Percentiles rank a stretch among this genome's conserved stretches.
phyloP scores from a whole-genome alignment of 2,888 invertebrate species.

The Brachyopa scutellaris region DNA sequence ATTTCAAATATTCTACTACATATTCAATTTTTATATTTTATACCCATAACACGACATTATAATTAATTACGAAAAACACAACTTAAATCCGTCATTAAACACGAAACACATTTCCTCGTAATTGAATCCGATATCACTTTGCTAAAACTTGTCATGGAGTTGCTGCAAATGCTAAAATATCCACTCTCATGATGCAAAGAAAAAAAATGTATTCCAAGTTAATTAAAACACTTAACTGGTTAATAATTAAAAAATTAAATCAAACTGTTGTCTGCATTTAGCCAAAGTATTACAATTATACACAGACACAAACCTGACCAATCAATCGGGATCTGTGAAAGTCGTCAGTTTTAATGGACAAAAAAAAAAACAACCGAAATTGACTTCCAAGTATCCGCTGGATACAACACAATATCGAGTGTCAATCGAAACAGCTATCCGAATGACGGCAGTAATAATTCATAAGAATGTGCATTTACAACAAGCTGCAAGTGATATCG shows the following conservation, averaged over 20 bases:
- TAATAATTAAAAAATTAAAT: slow-evolving; percentile 61
- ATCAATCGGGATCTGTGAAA: slow-evolving; percentile 51
- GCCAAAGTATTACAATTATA: slow-evolving; percentile 42
- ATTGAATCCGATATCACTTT: slow-evolving; percentile 39
- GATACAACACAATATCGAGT: slow-evolving; percentile 1
- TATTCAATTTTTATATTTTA: slow-evolving; percentile 16
- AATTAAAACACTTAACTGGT: slow-evolving; percentile 53
- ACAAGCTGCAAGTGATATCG: slow-evolving; percentile 6
- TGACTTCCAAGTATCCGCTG: not conserved
- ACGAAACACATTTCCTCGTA: slow-evolving; percentile 33
- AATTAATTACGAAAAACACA: slow-evolving; percentile 49
- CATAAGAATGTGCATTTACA: slow-evolving; percentile 16
- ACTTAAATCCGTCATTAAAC: slow-evolving; percentile 30
- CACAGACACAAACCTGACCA: slow-evolving; percentile 15
- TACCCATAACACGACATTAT: slow-evolving; percentile 28
- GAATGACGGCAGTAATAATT: slow-evolving; percentile 16
- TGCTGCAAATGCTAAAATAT: not conserved
- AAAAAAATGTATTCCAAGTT: slow-evolving; percentile 15
- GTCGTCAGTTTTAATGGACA: slow-evolving; percentile 26
- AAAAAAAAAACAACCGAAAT: not conserved
- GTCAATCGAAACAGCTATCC: slow-evolving; percentile 14
- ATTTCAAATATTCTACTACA: slow-evolving; percentile 11
- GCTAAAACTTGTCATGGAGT: slow-evolving; percentile 20
- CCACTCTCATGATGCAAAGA: not conserved
- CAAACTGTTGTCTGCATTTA: slow-evolving; percentile 50